These are phyloP conservation scores for Zaprionus obscuricornis DNA, from an alignment of 2,888 invertebrate species.

Conservation along the genomic window DNA sequence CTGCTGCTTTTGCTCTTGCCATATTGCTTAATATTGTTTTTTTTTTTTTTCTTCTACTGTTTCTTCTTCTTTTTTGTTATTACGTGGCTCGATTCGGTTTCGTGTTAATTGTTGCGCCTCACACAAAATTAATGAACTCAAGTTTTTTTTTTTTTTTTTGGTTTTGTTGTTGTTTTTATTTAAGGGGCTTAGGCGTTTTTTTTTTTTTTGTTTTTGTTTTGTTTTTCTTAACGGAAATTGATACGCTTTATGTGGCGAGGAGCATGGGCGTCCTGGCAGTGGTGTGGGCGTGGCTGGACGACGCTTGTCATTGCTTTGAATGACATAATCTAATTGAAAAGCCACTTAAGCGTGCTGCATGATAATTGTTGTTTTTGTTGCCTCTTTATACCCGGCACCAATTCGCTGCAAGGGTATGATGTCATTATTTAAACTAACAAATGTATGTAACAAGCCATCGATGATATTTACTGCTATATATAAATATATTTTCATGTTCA, in stretches of 20 bases:
- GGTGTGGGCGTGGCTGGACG: constrained; percentile 24
- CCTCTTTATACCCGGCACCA: background rate
- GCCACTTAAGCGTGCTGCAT: constrained; percentile 77
- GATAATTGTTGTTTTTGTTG: constrained; percentile 63
- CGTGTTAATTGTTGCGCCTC: constrained; percentile 79
- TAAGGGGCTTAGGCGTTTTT: constrained; percentile 16
- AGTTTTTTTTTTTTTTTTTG: too few relatives aligned
- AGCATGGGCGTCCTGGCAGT: background rate
- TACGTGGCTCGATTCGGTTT: constrained; percentile 50
- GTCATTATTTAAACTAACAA: too few relatives aligned
- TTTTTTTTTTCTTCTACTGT: constrained; percentile 21
- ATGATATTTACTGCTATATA: too few relatives aligned
- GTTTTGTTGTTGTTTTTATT: constrained; percentile 63
- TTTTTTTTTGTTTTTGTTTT: constrained; percentile 20
- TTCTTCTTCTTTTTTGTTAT: constrained; percentile 1
- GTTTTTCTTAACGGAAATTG: constrained; percentile 66
- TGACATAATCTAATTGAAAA: constrained; percentile 79
- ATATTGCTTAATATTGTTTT: constrained; percentile 72
- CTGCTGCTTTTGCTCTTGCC: constrained; percentile 5
- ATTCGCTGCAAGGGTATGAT: too few relatives aligned
- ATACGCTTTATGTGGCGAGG: constrained; percentile 58
- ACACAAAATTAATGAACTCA: constrained; percentile 76
- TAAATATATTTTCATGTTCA: background rate
- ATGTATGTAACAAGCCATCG: too few relatives aligned
- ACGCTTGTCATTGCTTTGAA: constrained; percentile 60